Conservation (phyloP, 2,113 vertebrate genomes). For the Carassius auratus region DNA sequence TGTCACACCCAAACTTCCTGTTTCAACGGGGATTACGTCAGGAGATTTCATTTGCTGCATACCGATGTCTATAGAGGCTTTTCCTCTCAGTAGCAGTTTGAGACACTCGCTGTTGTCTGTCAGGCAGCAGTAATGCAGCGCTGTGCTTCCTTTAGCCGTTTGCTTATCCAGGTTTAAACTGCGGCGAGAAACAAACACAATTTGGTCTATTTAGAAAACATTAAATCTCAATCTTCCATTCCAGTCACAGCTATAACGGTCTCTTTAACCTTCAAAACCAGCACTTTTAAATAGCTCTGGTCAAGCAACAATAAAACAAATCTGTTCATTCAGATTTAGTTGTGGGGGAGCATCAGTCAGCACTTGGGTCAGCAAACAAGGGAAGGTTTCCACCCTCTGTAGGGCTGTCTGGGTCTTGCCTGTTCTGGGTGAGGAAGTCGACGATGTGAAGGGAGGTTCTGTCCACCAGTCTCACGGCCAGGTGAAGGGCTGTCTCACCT, state of each 20-base stretch:
- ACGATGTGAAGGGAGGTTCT: constrained; percentile 96
- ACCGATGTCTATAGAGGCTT: constrained; percentile 97
- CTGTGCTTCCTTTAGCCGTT: constrained; percentile 93
- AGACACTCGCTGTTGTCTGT: constrained; percentile 97
- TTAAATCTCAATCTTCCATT: background rate
- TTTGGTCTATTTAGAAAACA: background rate
- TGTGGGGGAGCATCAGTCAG: background rate
- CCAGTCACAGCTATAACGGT: background rate
- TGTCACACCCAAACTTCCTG: constrained; percentile 11
- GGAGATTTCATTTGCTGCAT: constrained; percentile 57
- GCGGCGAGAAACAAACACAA: constrained; percentile 26
- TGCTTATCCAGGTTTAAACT: constrained; percentile 97
- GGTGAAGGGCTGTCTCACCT: constrained; percentile 93
- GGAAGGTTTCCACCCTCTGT: background rate
- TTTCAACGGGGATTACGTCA: background rate
- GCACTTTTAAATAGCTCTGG: constrained; percentile 1
- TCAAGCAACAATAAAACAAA: constrained; percentile 1
- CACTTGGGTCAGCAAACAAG: background rate
- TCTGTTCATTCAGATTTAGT: background rate
- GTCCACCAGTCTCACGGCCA: constrained; percentile 94
- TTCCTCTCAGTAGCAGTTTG: constrained; percentile 94
- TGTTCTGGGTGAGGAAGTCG: constrained; percentile 97
- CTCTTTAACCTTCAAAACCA: background rate
- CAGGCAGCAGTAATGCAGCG: constrained; percentile 97
- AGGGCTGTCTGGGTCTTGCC: constrained; percentile 72